These are phyloP conservation scores for Syngnathus scovelli DNA, from an alignment of 2,113 vertebrate species.

Conservation along the genomic window DNA sequence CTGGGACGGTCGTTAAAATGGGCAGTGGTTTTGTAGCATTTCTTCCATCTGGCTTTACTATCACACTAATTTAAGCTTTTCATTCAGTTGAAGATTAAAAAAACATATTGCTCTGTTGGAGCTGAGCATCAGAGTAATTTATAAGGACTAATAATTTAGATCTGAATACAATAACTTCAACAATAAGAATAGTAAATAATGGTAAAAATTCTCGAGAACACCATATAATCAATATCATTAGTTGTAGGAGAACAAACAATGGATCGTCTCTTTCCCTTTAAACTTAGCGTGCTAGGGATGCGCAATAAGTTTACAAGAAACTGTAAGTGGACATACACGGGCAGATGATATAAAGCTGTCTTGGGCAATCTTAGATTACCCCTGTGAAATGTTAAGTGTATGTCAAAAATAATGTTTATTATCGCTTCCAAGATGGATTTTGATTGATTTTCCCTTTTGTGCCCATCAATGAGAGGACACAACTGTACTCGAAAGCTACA, in stretches of 20 bases:
- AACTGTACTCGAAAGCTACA: slow-evolving; percentile 10
- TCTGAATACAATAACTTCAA: not conserved
- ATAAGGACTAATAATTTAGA: not conserved
- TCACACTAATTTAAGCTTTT: slow-evolving; percentile 29
- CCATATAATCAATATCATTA: not conserved
- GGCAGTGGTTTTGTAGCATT: slow-evolving; percentile 33
- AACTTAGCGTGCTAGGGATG: no score
- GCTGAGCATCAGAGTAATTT: not conserved
- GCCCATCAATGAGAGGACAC: slow-evolving; percentile 15
- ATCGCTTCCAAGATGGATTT: slow-evolving; percentile 22
- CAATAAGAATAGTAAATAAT: not conserved
- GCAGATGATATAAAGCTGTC: no score
- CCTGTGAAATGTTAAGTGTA: not conserved
- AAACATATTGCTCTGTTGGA: slow-evolving; percentile 4
- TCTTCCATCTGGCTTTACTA: slow-evolving; percentile 41
- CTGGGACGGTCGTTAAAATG: slow-evolving; percentile 45
- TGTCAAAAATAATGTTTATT: slow-evolving; percentile 23
- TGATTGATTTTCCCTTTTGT: slow-evolving; percentile 24
- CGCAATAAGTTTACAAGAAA: not conserved
- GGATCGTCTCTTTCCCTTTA: no score
- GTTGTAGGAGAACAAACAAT: not conserved
- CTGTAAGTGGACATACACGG: no score
- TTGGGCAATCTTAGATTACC: no score
- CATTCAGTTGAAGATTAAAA: slow-evolving; percentile 23
- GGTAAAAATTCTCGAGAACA: not conserved